Evolutionary conservation across 2,797 vertebrate species (phyloP).

Genomic region (Australoheros facetus): DNA sequence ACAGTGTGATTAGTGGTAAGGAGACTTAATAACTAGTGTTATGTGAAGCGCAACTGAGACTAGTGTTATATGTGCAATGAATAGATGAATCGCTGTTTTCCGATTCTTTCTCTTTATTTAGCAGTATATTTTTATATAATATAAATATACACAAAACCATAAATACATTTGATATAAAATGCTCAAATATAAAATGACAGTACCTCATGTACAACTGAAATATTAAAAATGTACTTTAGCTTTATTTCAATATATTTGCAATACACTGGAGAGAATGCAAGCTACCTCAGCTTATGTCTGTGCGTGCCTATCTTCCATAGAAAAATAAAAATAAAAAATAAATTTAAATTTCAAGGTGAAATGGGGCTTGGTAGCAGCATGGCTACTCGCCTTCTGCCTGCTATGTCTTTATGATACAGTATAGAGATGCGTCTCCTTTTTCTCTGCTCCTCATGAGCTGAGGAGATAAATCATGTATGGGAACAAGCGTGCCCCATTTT

Average conservation of each 20-base stretch:
- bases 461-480: constrained; percentile 70
- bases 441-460: constrained; percentile 51
- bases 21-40: constrained; percentile 69
- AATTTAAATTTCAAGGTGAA: constrained; percentile 61
- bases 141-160: constrained; percentile 84
- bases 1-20: constrained; percentile 83
- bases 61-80: constrained; percentile 77
- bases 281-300: constrained; percentile 71
- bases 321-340: constrained; percentile 72
- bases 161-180: constrained; percentile 85
- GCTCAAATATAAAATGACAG: constrained; percentile 82
- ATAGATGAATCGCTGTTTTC: constrained; percentile 74
- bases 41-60: constrained; percentile 63
- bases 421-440: constrained; percentile 52
- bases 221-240: constrained; percentile 73
- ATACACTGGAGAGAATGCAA: constrained; percentile 69
- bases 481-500: constrained; percentile 66
- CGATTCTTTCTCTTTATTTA: constrained; percentile 81
- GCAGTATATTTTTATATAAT: constrained; percentile 75
- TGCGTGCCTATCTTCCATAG: constrained; percentile 62
- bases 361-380: constrained; percentile 60
- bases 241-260: constrained; percentile 65
- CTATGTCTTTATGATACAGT: constrained; percentile 48
- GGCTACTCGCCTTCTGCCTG: constrained; percentile 54
- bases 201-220: constrained; percentile 83